These are phyloP conservation scores for Tyto alba DNA, from an alignment of 2,113 vertebrate species.

Conservation along the genomic window DNA sequence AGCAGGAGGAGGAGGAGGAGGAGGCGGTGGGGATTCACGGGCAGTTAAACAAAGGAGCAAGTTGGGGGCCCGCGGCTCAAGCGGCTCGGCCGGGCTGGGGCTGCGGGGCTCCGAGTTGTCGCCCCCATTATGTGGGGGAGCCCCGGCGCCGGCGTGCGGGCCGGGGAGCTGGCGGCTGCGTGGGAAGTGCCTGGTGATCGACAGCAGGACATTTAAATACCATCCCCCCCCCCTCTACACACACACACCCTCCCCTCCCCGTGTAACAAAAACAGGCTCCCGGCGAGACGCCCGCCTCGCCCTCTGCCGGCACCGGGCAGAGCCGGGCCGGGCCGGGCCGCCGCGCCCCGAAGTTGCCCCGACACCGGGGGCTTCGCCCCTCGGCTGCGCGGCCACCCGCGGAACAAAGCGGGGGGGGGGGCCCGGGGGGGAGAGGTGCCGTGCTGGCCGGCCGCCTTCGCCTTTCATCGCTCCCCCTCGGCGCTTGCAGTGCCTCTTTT, in stretches of 20 bases:
- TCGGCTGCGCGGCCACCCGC: background rate
- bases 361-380: background rate
- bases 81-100: background rate
- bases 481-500: no score
- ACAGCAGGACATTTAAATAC: constrained; percentile 85
- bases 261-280: constrained; percentile 68
- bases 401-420: background rate
- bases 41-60: constrained; percentile 79
- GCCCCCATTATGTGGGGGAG: constrained; percentile 10
- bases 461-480: background rate
- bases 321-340: background rate
- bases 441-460: background rate
- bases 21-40: constrained; percentile 55
- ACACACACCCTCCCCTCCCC: no score
- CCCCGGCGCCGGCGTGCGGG: constrained; percentile 20
- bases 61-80: constrained; percentile 54
- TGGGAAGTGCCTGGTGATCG: constrained; percentile 77
- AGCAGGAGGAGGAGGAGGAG: background rate
- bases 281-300: constrained; percentile 63
- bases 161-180: constrained; percentile 53
- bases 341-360: background rate
- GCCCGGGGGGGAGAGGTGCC: background rate
- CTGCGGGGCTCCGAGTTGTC: background rate
- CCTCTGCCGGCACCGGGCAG: constrained; percentile 63
- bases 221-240: no score